These are phyloP conservation scores for Xestia c-nigrum DNA, from an alignment of 2,888 invertebrate species.

Conservation along the genomic window DNA sequence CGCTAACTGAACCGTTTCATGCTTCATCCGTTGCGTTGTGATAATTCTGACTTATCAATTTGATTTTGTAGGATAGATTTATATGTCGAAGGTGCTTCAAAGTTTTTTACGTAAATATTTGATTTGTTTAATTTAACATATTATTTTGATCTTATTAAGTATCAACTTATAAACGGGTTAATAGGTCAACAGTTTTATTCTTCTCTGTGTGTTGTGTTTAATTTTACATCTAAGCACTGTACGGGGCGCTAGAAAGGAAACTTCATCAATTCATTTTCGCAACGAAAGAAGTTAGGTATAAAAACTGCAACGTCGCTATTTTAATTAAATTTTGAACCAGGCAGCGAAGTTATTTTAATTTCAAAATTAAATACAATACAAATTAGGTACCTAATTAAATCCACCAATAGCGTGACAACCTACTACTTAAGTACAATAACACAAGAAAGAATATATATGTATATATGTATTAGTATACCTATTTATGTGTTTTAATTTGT, in stretches of 20 bases:
- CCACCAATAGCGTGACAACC: conserved; percentile 70
- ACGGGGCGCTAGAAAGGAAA: neutral
- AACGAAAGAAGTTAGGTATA: neutral
- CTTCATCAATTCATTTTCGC: neutral
- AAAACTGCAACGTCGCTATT: neutral
- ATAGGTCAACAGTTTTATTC: neutral
- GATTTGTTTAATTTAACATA: neutral
- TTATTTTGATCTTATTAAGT: neutral
- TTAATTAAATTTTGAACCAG: conserved; percentile 6
- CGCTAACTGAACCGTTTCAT: conserved; percentile 80
- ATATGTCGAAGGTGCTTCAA: neutral
- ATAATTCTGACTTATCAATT: conserved; percentile 58
- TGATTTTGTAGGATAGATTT: conserved; percentile 21
- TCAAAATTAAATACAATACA: conserved; percentile 8
- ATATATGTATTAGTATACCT: too few relatives aligned
- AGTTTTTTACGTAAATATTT: neutral
- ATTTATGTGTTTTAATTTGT: too few relatives aligned
- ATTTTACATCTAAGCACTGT: neutral
- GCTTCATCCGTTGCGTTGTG: conserved; percentile 59
- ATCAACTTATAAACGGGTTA: too few relatives aligned
- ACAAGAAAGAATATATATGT: too few relatives aligned
- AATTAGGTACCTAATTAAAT: conserved; percentile 56
- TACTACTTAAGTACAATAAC: conserved; percentile 69
- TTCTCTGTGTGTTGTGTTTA: neutral
- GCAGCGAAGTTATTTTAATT: neutral